Base-by-base conservation (phyloP, 1,140 invertebrate species). In the Drosophila arawakana region DNA sequence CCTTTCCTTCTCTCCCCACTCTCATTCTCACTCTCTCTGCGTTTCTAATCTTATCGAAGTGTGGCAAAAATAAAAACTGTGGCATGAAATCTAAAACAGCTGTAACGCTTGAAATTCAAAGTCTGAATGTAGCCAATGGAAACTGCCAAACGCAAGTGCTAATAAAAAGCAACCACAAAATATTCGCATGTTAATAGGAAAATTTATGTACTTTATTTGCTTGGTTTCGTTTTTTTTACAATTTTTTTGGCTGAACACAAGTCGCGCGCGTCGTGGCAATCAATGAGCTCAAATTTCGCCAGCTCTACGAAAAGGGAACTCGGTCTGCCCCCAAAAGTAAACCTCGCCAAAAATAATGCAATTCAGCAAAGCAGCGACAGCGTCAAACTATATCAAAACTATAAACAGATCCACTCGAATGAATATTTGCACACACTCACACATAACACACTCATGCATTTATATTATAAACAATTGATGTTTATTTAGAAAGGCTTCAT, bases 381-480 rank as follows among this genome's bases (percentile, higher is more conserved):
- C 55, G 82, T 55, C 50, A 82, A 78, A 76, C 78, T 46, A 73
- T 46, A 81, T 21, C 18, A 21, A 21, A 72, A 63, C 70, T 66
- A 66, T 60, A 71, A 63, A 74, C 30, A 73, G 57, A 15, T n/a
- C 15, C 35, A n/a, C 34, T 41, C 49, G 13, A 30, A 73, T 41
- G 13, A 30, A 73, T 41, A 69, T 30, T 46, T 15, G 41, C 54
- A 46, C 49, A 44, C 41, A 65, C 35, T 41, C 11, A 47, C 39
- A 70, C 52, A 62, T 43, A 15, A 65, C 35, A 44, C 11, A 47
- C 39, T 65, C 52, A 62, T 43, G 34, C 39, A 59, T 61, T 34
- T 63, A 79, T 73, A 86, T 85, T 86, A 74, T 88, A 88, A 83
- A 83, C 83, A 88, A 88, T 88, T 89, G 69, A 80, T 88, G 74